Base-by-base conservation (phyloP, 2,797 vertebrate genomes). In the Urophycis tenuis region DNA sequence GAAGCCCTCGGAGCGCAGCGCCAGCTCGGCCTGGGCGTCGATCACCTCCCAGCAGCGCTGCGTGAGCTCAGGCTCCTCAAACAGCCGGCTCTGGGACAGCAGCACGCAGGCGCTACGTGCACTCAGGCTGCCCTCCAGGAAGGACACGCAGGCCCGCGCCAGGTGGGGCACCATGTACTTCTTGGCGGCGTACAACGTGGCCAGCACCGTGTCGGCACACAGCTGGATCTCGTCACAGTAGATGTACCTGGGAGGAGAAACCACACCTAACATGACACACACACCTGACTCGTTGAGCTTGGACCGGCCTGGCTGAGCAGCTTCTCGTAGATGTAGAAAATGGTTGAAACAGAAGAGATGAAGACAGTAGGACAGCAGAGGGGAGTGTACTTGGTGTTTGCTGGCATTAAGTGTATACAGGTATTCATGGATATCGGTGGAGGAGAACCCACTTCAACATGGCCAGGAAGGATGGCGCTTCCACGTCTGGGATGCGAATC, bases 21-120 rank as follows among this genome's bases (percentile, higher is more conserved):
- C 95, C 14, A 99, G 93, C 90, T 99, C 97, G 0, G 96, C 97
- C 77, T 99, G 97, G 0, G 97, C 97, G 75, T 94, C 93, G 25
- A 98, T 98, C 82, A 98, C 97, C 90, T 99, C 97, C 97, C 97
- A 99, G 91, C 97, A 98, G 73, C 97, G 95, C 90, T 95, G 96
- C 33, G 95, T 98, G 88, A 99, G 93, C 88, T 99, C 97, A 0
- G 97, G 96, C 82, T 99, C 97, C 92, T 99, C 97, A 0, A 99
- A 99, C 74, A 99, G 88, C 89, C 97, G 97, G 93, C 97, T 99
- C 93, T 99, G 97, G 2, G 97, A 98, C 80, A 99, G 95, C 72
- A 99, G 92, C 82, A 99, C 97, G 0, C 97, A 99, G 72, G 97
- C 97, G 0, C 99, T 99, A 87, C 96, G 96, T 25, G 97, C 97